phyloP scores from a whole-genome alignment of 2,888 invertebrate species.

The Anthoptus insignis region DNA sequence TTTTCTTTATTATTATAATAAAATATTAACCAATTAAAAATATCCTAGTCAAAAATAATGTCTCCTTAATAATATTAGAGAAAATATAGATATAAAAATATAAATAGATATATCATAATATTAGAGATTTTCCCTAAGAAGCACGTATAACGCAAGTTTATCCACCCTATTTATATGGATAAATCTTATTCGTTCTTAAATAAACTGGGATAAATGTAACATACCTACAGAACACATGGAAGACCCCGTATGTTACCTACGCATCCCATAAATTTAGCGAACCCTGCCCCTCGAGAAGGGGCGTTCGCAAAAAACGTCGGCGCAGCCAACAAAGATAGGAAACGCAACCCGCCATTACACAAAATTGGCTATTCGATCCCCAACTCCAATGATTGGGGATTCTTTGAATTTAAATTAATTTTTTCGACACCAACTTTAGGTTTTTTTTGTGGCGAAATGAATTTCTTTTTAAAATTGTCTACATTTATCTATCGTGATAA shows the following conservation, averaged over 20 bases:
- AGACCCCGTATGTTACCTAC: slow-evolving; percentile 28
- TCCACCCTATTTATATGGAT: too few species aligned
- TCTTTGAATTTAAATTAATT: slow-evolving; percentile 60
- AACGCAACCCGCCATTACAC: slow-evolving; percentile 82
- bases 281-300: slow-evolving; percentile 67
- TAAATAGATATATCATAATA: too few species aligned
- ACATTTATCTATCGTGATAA: not conserved
- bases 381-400: slow-evolving; percentile 58
- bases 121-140: too few species aligned
- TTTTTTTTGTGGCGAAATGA: slow-evolving; percentile 17
- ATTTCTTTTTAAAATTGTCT: not conserved
- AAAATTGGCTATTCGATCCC: slow-evolving; percentile 78
- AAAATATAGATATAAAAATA: too few species aligned
- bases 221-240: slow-evolving; percentile 27
- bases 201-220: too few species aligned
- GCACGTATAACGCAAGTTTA: too few species aligned
- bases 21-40: too few species aligned
- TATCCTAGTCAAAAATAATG: too few species aligned
- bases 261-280: slow-evolving; percentile 63
- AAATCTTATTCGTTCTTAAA: too few species aligned
- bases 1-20: too few species aligned
- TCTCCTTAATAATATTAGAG: too few species aligned
- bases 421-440: slow-evolving; percentile 16
- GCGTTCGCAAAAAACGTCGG: slow-evolving; percentile 79
- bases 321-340: slow-evolving; percentile 79